Evolutionary conservation across 2,113 vertebrate species (phyloP), one percentile per base, ranked within the genome.

Genomic region (Mobula hypostoma): DNA sequence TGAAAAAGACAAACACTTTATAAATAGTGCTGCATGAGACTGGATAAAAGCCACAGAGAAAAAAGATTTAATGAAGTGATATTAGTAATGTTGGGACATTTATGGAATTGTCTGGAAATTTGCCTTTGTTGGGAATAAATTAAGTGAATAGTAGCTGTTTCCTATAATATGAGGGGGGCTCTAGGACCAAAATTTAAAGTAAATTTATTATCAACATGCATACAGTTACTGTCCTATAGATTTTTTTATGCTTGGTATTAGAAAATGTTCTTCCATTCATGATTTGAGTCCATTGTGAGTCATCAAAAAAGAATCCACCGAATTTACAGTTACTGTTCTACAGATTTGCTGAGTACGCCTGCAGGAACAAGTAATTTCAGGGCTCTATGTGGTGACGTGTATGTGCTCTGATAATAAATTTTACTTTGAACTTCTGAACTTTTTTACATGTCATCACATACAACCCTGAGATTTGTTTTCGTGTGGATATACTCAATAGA

Each of bases 91-190:
- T 88, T 27, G 66, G 61, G 6, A 66, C 1, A 29, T 7, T 66
- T 63, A 68, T 15, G 29, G 14, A 90, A 90, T 88, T 88, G 85
- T 63, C 85, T 87, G 83, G 83, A 87, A 88, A 88, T 66, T 15
- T 61, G 48, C 56, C 24, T 29, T 27, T 87, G 56, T 14, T 87
- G n/a, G 29, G 63, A 61, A 63, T n/a, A 90, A 15, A 66, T 32
- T 66, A n/a, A 8, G 29, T 29, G n/a, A 66, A n/a, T 88, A 90
- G 15, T 90, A 29, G 29, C 0, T 19, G 7, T 48, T 48, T 48
- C 48, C 48, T 48, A 48, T 48, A 48, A 48, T 48, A 48, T 48
- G 48, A 1, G 48, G 48, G 48, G 48, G 48, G 48, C 48, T 48
- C 48, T 48, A 48, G 48, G 3, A 48, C 3, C 48, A 48, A 48